phyloP scores from a whole-genome alignment of 1,140 invertebrate genomes.

The Callitettix versicolor region DNA sequence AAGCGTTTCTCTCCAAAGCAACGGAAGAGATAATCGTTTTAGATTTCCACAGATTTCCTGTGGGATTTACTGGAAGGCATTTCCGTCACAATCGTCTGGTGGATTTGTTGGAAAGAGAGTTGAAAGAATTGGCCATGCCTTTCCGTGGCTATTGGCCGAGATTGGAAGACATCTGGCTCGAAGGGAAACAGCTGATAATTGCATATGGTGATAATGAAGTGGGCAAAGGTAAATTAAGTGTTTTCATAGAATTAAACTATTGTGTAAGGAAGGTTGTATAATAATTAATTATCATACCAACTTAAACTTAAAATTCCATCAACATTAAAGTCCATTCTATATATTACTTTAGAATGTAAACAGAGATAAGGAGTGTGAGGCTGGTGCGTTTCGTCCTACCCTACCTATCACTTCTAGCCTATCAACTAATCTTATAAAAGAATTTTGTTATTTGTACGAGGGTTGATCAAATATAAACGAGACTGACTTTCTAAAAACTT shows the following conservation, averaged over 20 bases:
- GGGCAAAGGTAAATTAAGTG: constrained; percentile 36
- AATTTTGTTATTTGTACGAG: no score
- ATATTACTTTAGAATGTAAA: no score
- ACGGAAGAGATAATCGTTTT: constrained; percentile 54
- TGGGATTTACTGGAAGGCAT: constrained; percentile 47
- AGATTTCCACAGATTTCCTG: constrained; percentile 56
- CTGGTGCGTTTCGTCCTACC: no score
- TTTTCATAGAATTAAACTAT: background rate
- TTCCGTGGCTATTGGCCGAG: constrained; percentile 39
- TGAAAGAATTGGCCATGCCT: constrained; percentile 43
- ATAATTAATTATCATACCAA: background rate
- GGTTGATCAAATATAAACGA: no score
- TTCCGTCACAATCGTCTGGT: constrained; percentile 42
- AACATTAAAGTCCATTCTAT: no score
- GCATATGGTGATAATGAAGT: constrained; percentile 48
- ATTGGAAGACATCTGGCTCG: constrained; percentile 48
- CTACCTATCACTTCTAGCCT: no score
- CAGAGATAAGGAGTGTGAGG: no score
- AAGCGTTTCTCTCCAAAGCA: constrained; percentile 47
- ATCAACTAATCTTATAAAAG: no score
- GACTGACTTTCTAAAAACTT: no score
- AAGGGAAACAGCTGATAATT: constrained; percentile 48
- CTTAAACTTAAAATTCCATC: no score
- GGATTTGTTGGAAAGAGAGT: constrained; percentile 45
- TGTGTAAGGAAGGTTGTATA: background rate